Evolutionary conservation across 2,888 invertebrate species (phyloP), one percentile per base, ranked within the genome.

Genomic region (Salticus scenicus): DNA sequence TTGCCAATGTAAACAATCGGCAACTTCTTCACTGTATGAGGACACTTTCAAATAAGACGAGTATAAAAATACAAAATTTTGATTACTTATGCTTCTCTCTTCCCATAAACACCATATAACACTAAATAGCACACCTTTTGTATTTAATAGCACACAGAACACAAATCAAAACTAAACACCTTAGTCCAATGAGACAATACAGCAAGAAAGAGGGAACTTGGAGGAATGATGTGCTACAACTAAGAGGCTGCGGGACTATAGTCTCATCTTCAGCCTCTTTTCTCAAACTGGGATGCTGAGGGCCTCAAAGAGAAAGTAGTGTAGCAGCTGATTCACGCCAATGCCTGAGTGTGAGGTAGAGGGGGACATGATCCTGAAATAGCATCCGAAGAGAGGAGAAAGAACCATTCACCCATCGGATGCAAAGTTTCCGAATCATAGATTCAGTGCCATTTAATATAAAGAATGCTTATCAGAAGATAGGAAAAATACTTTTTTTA

Each of bases 241-340:
- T 20, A 27, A 14, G 70, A 70, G 37, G 57, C 57, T 33, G 42
- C 41, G 12, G 14, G 28, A 42, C 10, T 75, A 66, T 31, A 24
- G 72, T 17, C 28, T 51, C 71, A 64, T 73, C 79, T 73, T 8
- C 79, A 66, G 79, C 79, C 64, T 80, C 79, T 47, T 71, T 28
- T 42, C 67, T 66, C 66, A 57, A 67, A 73, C 80, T 79, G 72
- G 67, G 67, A 67, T 67, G 67, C 14, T 24, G 57, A 57, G 67
- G 67, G 67, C 20, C 67, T 37, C 67, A 27, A 28, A 42, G 42
- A 75, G 78, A 79, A 64, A 79, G 78, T 79, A 79, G 78, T 71
- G 71, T 79, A 79, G 80, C 80, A 80, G 80, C 80, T 80, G 80
- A 80, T 80, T 80, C 80, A 80, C 73, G 67, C 80, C 73, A 74